phyloP scores from a whole-genome alignment of 2,888 invertebrate genomes.

The Arge pagana region DNA sequence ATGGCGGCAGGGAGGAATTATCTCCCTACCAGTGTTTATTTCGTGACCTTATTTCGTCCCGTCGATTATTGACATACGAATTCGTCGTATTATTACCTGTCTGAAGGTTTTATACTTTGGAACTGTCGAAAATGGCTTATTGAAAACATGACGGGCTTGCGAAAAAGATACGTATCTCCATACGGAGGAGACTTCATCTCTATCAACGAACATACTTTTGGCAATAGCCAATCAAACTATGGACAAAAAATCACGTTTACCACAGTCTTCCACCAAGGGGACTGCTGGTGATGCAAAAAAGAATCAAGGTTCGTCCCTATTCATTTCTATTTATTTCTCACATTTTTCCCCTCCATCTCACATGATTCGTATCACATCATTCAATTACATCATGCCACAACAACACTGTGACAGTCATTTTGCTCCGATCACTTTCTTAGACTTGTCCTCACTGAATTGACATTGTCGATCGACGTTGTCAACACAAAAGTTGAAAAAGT shows the following conservation, averaged over 20 bases:
- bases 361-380: slow-evolving; percentile 1
- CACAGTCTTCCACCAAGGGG: slow-evolving; percentile 73
- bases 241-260: slow-evolving; percentile 78
- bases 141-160: slow-evolving; percentile 77
- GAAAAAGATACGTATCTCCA: slow-evolving; percentile 72
- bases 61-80: slow-evolving; percentile 22
- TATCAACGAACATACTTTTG: slow-evolving; percentile 63
- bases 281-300: slow-evolving; percentile 76
- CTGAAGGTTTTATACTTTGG: slow-evolving; percentile 61
- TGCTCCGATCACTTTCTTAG: too few species aligned
- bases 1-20: slow-evolving; percentile 69
- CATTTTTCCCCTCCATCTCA: slow-evolving; percentile 19
- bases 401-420: too few species aligned
- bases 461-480: too few species aligned
- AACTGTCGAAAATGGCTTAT: slow-evolving; percentile 76
- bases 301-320: slow-evolving; percentile 66
- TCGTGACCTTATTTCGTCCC: slow-evolving; percentile 33
- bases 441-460: too few species aligned
- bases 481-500: too few species aligned
- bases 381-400: too few species aligned
- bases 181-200: slow-evolving; percentile 66
- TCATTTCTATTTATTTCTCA: slow-evolving; percentile 20
- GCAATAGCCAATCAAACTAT: slow-evolving; percentile 67
- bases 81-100: slow-evolving; percentile 21
- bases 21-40: slow-evolving; percentile 64